Base-by-base conservation (phyloP, 2,113 vertebrate species). In the Menura novaehollandiae region DNA sequence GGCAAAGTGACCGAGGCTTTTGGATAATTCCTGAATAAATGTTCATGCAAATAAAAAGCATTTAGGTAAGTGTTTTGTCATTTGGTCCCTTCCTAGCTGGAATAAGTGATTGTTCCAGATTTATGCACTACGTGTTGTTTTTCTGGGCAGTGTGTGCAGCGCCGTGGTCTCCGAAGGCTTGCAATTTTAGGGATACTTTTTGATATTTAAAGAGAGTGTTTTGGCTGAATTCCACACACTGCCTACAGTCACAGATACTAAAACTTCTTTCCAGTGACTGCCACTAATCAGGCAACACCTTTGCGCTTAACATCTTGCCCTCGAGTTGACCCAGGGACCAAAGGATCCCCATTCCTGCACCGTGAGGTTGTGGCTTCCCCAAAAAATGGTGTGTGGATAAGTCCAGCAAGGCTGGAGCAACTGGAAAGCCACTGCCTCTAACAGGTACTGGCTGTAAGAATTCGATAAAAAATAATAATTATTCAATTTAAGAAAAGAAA, bases 251-350 rank as follows among this genome's bases (percentile, higher is more conserved):
- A 67, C 95, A 96, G 95, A 96, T 82, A 93, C 85, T 96, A 90
- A 95, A 96, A 89, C 87, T 95, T 88, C 93, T 96, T 95, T 89
- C 87, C 94, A 95, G 81, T 85, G 85, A 93, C 85, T 93, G 94
- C 93, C 95, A 94, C 93, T 91, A 79, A 91, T 97, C 95, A 95
- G 20, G 46, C 66, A 90, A 90, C 95, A 88, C 87, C 88, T 95
- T 66, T 46, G 68, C 44, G 72, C 88, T 94, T 75, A 96, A 92
- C 95, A 92, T 97, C 95, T 78, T 91, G 94, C 79, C 95, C 95
- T 92, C 0, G 1, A 47, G 51, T 92, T 93, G 95, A 97, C 94
- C 96, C 64, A 11, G 68, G 59, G 76, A 77, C 83, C 63, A 63
- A 52, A 17, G 43, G 94, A 81, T 91, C 72, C 75, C 94, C 68